These are phyloP conservation scores for Mormoops blainvillei DNA, from an alignment of 2,113 vertebrate species.

Conservation along the genomic window DNA sequence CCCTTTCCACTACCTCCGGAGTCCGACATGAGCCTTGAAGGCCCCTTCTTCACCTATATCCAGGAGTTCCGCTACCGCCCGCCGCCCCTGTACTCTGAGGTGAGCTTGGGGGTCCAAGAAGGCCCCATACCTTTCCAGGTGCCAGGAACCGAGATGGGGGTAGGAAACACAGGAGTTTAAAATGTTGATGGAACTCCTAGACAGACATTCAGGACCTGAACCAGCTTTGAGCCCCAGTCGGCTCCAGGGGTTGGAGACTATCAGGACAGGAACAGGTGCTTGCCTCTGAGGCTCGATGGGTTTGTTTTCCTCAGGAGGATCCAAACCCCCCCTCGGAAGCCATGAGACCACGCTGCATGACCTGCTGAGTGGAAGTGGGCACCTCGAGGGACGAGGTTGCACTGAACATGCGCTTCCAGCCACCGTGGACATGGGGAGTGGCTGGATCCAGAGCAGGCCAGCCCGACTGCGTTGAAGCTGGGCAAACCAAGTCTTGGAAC, in stretches of 20 bases:
- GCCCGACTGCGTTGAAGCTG: not conserved
- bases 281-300: not conserved
- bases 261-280: not conserved
- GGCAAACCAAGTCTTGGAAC: not conserved
- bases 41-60: slow-evolving; percentile 90
- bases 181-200: not conserved
- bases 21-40: slow-evolving; percentile 76
- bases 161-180: not conserved
- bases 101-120: slow-evolving; percentile 57
- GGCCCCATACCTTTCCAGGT: not conserved
- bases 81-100: slow-evolving; percentile 94
- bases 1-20: slow-evolving; percentile 76
- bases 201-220: fast-evolving
- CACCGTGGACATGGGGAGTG: fast-evolving
- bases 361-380: slow-evolving; percentile 82
- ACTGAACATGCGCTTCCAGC: fast-evolving
- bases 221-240: not conserved
- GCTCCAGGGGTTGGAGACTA: not conserved
- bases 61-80: slow-evolving; percentile 94
- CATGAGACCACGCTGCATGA: slow-evolving; percentile 93
- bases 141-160: not conserved
- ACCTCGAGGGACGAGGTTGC: not conserved
- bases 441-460: not conserved
- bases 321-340: slow-evolving; percentile 85
- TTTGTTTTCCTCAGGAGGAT: slow-evolving; percentile 84